Evolutionary conservation across 2,797 vertebrate species (phyloP), one percentile per base, ranked within the genome.

Genomic region (Toxotes lorentzi): DNA sequence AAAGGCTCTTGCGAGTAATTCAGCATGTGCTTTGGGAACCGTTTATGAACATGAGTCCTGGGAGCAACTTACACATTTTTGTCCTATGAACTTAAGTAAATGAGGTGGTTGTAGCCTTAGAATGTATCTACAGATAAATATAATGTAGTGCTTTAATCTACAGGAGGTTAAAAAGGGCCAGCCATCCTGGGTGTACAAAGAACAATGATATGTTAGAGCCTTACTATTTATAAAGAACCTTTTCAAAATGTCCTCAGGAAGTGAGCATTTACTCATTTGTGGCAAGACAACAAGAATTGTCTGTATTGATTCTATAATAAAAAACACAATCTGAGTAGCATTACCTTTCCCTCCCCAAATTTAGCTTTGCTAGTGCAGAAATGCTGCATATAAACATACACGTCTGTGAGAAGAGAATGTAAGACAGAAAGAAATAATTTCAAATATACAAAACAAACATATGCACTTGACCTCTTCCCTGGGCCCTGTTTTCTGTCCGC

Each of bases 1-100:
- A 13, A 58, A 73, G 41, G n/a, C 43, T 63, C 27, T 64, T 69
- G 64, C 35, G 43, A 17, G 38, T 27, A 30, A 73, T 68, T 67
- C 9, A 24, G 19, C 14, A n/a, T 59, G 34, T 32, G 45, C 70
- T 35, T 32, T 47, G 60, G 59, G n/a, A 70, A 63, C 34, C 34
- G 34, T 62, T 70, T 53, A 53, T 60, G 58, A 59, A 53, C 2
- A 60, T 17, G 68, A 71, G 40, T 54, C 45, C 12, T 16, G 17
- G 17, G 47, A 35, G 34, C 5, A 6, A 13, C 41, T 34, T 17
- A 57, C 56, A 21, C 2, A 11, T 70, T 70, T 30, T 34, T 47
- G 47, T 66, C n/a, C 1, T 24, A 14, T 40, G n/a, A 40, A 60
- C 21, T 13, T 30, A 3, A 30, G 27, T 30, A 30, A 30, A 30